Base-by-base conservation (phyloP, 1,140 invertebrate genomes). In the Leptinotarsa texana region DNA sequence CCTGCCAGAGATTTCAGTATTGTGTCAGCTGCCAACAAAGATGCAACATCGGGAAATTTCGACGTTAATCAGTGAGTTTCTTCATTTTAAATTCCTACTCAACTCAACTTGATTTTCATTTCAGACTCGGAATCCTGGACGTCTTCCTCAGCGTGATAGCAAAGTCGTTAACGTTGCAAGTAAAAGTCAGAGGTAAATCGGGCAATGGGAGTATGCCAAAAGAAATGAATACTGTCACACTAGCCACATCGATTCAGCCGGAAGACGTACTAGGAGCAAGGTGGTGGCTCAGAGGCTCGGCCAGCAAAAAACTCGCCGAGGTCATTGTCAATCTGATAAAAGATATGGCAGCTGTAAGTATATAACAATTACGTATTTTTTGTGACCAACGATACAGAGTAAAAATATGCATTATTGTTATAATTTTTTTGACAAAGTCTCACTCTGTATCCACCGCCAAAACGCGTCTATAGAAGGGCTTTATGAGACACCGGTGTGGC, bases 211-310 rank as follows among this genome's bases (percentile, higher is more conserved):
- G 89, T 47, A 88, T 88, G 21, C 86, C 88, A 1, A 93, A 93
- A 83, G 90, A 90, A 61, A 79, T 93, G 63, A 90, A 89, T 78
- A 88, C 89, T 0, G 86, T 89, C 66, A 88, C 89, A 1, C 83
- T 93, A 51, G 88, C 88, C 15, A 88, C 88, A 1, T 89, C 87
- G 68, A 88, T 92, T 73, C 87, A 91, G 74, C 86, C 88, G 0
- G 87, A 89, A 63, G 89, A 89, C 77, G 85, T 86, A 69, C 85
- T 90, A 63, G 89, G 88, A 18, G 74, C 86, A n/a, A 82, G 91
- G 65, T 98, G 96, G 96, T 98, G 95, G 91, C 87, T 98, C 75
- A 89, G 93, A 77, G 96, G 96, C 1, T 88, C 89, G 65, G 94
- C 96, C 78, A 91, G 92, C 8, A 89, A 92, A 74, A 94, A 95